A percentile compares a stretch with the other conserved stretches of the same genome.
Evolutionary conservation across 2,113 vertebrate species (phyloP).

Genomic region (Eurystomus gularis): DNA sequence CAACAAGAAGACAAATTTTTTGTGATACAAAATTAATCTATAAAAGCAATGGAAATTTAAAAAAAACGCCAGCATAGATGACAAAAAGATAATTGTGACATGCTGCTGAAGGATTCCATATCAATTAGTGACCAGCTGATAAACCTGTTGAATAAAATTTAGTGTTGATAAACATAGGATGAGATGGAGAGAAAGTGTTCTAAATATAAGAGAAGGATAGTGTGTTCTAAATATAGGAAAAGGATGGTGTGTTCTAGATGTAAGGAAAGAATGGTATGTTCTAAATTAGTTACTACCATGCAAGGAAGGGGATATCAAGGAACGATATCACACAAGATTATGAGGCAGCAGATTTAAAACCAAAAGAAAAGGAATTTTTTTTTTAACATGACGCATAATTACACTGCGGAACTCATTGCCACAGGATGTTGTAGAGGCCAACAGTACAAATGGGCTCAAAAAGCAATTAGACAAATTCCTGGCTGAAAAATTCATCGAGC

Average conservation of each 20-base stretch:
- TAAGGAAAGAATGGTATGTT: neutral
- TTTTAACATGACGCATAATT: neutral
- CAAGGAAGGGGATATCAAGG: neutral
- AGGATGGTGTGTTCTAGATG: neutral
- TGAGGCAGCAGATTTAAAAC: neutral
- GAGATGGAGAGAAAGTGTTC: neutral
- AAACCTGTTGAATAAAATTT: neutral
- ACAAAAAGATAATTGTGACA: neutral
- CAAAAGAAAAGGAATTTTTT: neutral
- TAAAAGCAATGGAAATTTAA: neutral
- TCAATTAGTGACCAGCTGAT: neutral
- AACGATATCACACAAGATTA: neutral
- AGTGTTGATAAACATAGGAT: neutral
- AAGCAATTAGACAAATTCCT: slow-evolving; percentile 67
- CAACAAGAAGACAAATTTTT: neutral
- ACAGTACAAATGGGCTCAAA: slow-evolving; percentile 55
- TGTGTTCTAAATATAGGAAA: neutral
- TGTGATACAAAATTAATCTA: neutral
- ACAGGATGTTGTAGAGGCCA: slow-evolving; percentile 59
- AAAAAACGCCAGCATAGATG: no score
- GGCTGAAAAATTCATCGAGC: slow-evolving; percentile 67
- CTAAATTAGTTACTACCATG: neutral
- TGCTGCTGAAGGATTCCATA: neutral
- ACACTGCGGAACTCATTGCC: slow-evolving; percentile 34
- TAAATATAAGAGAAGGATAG: neutral